Evolutionary conservation across 2,888 invertebrate genomes (phyloP).

Genomic region (Dioctria linearis): DNA sequence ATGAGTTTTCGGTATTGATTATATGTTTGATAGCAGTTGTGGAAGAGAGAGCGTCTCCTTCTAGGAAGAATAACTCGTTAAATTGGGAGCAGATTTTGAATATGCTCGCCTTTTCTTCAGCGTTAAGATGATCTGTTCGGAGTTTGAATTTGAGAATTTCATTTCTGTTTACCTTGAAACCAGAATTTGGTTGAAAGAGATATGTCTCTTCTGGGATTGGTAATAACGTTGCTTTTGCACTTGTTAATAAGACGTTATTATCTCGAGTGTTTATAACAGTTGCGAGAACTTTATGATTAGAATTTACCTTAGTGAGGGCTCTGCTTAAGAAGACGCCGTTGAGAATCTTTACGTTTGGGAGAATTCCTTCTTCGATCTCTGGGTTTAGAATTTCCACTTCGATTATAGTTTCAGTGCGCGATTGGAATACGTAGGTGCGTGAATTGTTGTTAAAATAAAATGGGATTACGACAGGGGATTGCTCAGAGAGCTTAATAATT

Average conservation of each 20-base stretch:
- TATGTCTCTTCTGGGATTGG: neutral
- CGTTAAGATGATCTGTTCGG: conserved; percentile 60
- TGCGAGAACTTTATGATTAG: neutral
- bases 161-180: neutral
- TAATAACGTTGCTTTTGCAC: neutral
- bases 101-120: conserved; percentile 57
- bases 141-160: conserved; percentile 20
- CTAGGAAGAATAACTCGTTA: conserved; percentile 44
- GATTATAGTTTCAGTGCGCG: neutral
- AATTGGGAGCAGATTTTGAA: too few relatives aligned
- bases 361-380: neutral
- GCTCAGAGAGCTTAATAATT: neutral
- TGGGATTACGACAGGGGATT: neutral
- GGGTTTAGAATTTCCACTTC: neutral
- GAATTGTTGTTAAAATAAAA: neutral
- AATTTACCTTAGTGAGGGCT: too few relatives aligned
- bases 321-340: neutral
- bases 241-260: neutral
- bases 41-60: conserved; percentile 46
- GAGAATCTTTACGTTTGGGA: neutral
- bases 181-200: neutral
- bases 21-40: conserved; percentile 43
- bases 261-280: conserved; percentile 1
- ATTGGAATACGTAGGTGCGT: neutral
- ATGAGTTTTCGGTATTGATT: conserved; percentile 45